Conservation (phyloP, 2,888 invertebrate species). For the Scaptodrosophila latifasciaeformis region DNA sequence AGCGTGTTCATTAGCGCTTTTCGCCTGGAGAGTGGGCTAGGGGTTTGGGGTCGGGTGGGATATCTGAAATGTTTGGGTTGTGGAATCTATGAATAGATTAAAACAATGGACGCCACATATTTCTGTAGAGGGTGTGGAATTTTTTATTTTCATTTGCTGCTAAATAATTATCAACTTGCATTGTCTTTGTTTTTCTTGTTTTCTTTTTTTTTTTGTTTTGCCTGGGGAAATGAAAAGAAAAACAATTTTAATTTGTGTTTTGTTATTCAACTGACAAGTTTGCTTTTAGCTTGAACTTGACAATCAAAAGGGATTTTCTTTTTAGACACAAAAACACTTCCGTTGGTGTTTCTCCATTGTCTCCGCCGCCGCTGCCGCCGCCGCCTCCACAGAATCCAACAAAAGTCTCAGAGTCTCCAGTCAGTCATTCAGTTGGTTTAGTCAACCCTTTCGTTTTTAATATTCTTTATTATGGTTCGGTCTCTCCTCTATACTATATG, state of each 20-base stretch:
- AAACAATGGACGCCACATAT: constrained; percentile 23
- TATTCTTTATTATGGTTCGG: too few relatives aligned
- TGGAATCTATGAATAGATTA: background rate
- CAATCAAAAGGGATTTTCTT: constrained; percentile 60
- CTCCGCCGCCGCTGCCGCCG: constrained; percentile 20
- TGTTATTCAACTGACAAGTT: background rate
- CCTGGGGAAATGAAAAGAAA: constrained; percentile 17
- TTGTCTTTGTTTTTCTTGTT: constrained; percentile 27
- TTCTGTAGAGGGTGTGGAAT: constrained; percentile 19
- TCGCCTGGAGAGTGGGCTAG: too few relatives aligned
- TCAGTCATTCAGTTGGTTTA: too few relatives aligned
- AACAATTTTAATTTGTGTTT: constrained; percentile 33
- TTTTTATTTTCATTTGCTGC: too few relatives aligned
- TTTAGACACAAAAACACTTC: constrained; percentile 58
- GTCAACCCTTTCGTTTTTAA: too few relatives aligned
- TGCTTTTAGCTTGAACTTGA: constrained; percentile 49
- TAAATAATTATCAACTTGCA: constrained; percentile 48
- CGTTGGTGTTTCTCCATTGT: too few relatives aligned
- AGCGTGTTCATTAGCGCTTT: background rate
- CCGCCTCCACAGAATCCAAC: too few relatives aligned
- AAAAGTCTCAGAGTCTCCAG: too few relatives aligned
- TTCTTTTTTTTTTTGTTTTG: too few relatives aligned
- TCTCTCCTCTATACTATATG: too few relatives aligned
- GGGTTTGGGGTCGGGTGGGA: too few relatives aligned
- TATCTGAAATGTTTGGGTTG: background rate